Conservation (phyloP, 2,797 vertebrate species). For the Acipenser ruthenus region DNA sequence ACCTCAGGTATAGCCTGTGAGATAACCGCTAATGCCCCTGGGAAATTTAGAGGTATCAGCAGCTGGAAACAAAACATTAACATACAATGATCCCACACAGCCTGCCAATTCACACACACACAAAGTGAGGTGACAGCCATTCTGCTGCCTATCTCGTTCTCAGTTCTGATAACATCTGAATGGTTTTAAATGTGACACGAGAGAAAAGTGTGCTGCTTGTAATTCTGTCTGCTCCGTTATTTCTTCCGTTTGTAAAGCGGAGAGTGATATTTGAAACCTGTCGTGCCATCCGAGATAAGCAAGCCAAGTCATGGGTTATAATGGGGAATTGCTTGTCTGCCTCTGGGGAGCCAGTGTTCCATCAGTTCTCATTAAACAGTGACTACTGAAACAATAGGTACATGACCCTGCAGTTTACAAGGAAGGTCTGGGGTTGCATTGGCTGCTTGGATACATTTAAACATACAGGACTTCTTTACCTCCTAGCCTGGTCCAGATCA, state of each 20-base stretch:
- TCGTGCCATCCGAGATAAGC: not conserved
- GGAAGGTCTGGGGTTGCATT: conserved; percentile 1
- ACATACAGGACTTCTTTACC: too few relatives aligned
- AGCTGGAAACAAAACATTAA: conserved; percentile 28
- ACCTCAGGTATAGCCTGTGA: conserved; percentile 15
- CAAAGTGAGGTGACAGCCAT: conserved; percentile 28
- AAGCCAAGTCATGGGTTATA: conserved; percentile 23
- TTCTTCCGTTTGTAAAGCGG: not conserved
- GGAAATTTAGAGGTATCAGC: conserved; percentile 35
- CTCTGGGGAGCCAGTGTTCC: not conserved
- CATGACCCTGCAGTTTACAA: conserved; percentile 19
- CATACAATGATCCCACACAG: conserved; percentile 28
- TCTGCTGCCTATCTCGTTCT: conserved; percentile 5
- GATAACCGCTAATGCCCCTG: conserved; percentile 27
- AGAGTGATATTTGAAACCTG: not conserved
- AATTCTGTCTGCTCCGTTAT: conserved; percentile 2
- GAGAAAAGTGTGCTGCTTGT: conserved; percentile 2
- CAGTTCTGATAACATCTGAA: conserved; percentile 12
- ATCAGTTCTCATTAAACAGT: too few relatives aligned
- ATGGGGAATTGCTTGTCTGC: conserved; percentile 19
- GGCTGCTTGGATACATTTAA: too few relatives aligned
- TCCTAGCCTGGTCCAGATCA: too few relatives aligned
- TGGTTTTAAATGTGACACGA: conserved; percentile 14
- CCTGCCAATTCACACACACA: conserved; percentile 29
- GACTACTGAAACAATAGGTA: conserved; percentile 15